These are phyloP conservation scores for Ctenomys sociabilis DNA, from an alignment of 2,113 vertebrate species.

Conservation along the genomic window DNA sequence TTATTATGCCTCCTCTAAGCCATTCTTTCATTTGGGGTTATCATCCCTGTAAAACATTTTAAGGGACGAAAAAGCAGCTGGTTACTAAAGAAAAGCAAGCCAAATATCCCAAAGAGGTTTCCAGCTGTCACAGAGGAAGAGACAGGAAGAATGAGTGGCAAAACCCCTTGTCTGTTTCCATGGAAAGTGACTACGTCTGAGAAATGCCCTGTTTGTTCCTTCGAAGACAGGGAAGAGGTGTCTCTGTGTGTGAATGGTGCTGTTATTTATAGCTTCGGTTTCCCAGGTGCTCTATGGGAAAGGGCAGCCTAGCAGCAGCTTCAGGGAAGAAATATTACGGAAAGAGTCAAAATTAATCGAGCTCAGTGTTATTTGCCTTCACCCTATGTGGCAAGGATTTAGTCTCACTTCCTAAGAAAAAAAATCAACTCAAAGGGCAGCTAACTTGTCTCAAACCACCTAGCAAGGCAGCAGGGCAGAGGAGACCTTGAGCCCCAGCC, in stretches of 20 bases:
- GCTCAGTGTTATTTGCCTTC: neutral
- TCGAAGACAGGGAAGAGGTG: neutral
- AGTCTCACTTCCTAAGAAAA: neutral
- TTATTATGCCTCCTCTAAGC: neutral
- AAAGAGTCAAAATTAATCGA: neutral
- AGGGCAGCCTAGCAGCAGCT: conserved; percentile 29
- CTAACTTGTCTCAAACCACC: neutral
- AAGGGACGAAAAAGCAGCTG: neutral
- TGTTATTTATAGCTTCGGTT: conserved; percentile 12
- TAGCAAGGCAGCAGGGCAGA: no score
- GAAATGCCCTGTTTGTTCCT: neutral
- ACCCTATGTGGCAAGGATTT: neutral
- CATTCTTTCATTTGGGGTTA: neutral
- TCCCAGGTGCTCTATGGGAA: conserved; percentile 37
- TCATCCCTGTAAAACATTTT: conserved; percentile 1
- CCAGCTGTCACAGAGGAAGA: neutral
- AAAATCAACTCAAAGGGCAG: neutral
- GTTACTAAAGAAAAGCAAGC: conserved; percentile 17
- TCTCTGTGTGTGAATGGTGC: neutral
- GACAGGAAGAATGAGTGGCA: neutral
- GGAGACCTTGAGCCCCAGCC: neutral
- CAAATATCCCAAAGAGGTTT: neutral
- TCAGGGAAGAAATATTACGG: neutral
- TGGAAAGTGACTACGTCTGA: conserved; percentile 27
- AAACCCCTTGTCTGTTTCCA: conserved; percentile 19